Percentiles rank a stretch among this genome's conserved stretches.
Conservation (phyloP, 2,113 vertebrate genomes). For the Oncorhynchus keta region DNA sequence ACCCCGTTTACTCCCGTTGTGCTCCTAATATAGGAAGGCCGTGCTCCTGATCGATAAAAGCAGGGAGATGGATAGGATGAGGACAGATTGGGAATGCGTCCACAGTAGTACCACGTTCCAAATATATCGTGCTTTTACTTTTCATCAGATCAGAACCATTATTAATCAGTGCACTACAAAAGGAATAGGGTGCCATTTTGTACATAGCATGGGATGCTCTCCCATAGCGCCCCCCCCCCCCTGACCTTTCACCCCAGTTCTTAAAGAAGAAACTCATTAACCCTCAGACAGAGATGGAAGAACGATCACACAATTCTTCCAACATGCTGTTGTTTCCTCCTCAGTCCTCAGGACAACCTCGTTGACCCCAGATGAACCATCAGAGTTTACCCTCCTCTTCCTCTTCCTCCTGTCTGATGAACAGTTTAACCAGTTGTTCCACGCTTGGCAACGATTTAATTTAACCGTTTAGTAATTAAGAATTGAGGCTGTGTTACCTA, state of each 20-base stretch:
- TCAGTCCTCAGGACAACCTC: background rate
- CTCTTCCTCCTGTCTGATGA: background rate
- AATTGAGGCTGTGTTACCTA: background rate
- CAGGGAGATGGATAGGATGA: background rate
- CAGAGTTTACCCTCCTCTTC: too few species aligned
- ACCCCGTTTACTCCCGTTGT: slow-evolving; percentile 26
- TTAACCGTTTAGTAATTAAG: background rate
- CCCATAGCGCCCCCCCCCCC: background rate
- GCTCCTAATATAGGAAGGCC: slow-evolving; percentile 46
- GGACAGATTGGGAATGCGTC: too few species aligned
- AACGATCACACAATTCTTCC: too few species aligned
- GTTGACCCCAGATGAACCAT: background rate
- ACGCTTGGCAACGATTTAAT: too few species aligned
- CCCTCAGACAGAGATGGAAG: too few species aligned
- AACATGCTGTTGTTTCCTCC: background rate
- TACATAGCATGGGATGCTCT: slow-evolving; percentile 13
- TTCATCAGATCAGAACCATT: too few species aligned
- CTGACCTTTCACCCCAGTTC: background rate
- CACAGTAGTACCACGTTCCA: too few species aligned
- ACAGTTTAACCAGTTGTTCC: background rate
- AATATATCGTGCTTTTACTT: too few species aligned
- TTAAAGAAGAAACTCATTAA: background rate
- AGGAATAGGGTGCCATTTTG: too few species aligned
- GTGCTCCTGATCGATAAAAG: slow-evolving; percentile 20
- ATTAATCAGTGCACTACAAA: too few species aligned